Conservation (phyloP, 2,888 invertebrate genomes). For the Nebria brevicollis region DNA sequence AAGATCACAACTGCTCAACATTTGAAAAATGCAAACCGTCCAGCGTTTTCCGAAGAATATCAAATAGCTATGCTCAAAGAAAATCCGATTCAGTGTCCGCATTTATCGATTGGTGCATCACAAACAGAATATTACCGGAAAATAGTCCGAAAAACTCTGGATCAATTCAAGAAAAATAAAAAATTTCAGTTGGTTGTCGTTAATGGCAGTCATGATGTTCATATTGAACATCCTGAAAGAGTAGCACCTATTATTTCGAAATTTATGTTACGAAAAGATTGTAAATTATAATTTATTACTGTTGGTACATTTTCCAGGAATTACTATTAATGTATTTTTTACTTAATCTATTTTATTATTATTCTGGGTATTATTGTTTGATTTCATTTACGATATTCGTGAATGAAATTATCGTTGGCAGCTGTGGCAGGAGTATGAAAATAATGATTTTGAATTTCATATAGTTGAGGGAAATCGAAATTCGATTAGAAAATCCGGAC, state of each 20-base stretch:
- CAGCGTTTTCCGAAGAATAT: conserved; percentile 59
- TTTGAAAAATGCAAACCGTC: conserved; percentile 59
- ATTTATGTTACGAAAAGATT: conserved; percentile 13
- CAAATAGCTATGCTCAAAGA: conserved; percentile 55
- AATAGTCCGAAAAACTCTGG: background rate
- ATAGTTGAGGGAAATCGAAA: conserved; percentile 69
- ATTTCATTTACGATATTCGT: too few relatives aligned
- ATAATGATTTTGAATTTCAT: conserved; percentile 53
- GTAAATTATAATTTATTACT: conserved; percentile 22
- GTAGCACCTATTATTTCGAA: conserved; percentile 24
- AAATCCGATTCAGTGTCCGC: conserved; percentile 50
- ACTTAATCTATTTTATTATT: too few relatives aligned
- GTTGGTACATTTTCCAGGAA: background rate
- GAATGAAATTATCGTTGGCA: too few relatives aligned
- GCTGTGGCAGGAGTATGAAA: conserved; percentile 49
- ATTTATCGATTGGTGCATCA: conserved; percentile 50
- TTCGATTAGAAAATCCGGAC: conserved; percentile 70
- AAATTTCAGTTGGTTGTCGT: conserved; percentile 1
- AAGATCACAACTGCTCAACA: conserved; percentile 69
- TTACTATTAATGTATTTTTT: background rate
- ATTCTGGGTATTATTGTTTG: too few relatives aligned
- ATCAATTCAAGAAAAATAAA: conserved; percentile 5
- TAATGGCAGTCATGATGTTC: conserved; percentile 12
- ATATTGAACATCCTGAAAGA: conserved; percentile 15
- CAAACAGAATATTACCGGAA: background rate